phyloP scores from a whole-genome alignment of 2,797 vertebrate species.

The Crocidura indochinensis region DNA sequence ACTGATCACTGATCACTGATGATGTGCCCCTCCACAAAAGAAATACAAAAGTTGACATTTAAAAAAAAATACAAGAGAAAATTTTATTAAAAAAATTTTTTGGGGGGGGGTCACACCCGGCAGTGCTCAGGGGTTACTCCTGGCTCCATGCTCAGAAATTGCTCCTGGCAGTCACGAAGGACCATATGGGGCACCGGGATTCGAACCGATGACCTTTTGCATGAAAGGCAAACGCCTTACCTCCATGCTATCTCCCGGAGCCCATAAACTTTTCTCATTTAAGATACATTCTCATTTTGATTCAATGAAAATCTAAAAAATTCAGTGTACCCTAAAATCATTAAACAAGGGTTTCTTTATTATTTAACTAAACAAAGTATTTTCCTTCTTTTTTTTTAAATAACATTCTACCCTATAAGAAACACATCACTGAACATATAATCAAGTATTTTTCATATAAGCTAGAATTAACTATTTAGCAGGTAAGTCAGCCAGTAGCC shows the following conservation, averaged over 20 bases:
- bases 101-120: too few species aligned
- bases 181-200: too few species aligned
- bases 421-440: neutral
- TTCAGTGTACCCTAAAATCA: neutral
- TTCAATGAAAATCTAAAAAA: neutral
- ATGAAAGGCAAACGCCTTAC: too few species aligned
- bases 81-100: too few species aligned
- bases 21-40: neutral
- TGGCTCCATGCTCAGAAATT: too few species aligned
- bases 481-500: neutral
- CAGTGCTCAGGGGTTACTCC: too few species aligned
- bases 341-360: neutral
- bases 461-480: constrained; percentile 18
- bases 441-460: neutral
- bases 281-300: neutral
- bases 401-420: neutral
- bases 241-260: too few species aligned
- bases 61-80: neutral
- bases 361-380: neutral
- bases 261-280: neutral
- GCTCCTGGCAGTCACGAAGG: too few species aligned
- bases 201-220: too few species aligned
- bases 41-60: neutral
- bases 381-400: neutral
- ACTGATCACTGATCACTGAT: too few species aligned